Base-by-base conservation (phyloP, 2,113 vertebrate species). In the Otus sunia region DNA sequence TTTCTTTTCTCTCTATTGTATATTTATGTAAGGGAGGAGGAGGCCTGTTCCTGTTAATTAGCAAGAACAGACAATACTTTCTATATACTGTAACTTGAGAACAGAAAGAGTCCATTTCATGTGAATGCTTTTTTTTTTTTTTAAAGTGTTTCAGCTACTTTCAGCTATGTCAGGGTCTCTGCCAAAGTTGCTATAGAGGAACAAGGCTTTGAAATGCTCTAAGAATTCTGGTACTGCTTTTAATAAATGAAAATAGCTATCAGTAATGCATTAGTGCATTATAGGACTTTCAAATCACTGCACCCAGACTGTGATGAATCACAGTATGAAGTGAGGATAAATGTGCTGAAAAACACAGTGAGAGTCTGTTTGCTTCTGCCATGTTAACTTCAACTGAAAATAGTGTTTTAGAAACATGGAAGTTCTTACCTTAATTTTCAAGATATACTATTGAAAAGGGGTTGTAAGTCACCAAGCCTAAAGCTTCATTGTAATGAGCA, bases 221-320 rank as follows among this genome's bases (percentile, higher is more conserved):
- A 64, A 87, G 94, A 86, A 92, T 87, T 92, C 88, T 72, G 20
- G 75, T 88, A 66, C 84, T 72, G 49, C 91, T 95, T 97, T 95
- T 94, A 97, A 94, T 97, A 95, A 94, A 94, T 94, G 91, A 93
- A 94, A 96, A 97, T 94, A 96, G 76, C 64, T 85, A 94, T 96
- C 86, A 85, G 88, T 84, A 94, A 87, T 91, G 66, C 80, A 94
- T 97, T 94, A 91, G 49, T 82, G 63, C 58, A 34, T 95, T 92
- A 91, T 25, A 92, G 91, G 45, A 94, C 94, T 94, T 94, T 87
- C 52, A 94, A 96, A 92, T 95, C 91, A 50, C 66, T 85, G 78
- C 86, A 81, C 88, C 94, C 80, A 78, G 83, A 67, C 86, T 95
- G 88, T 87, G 92, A 95, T 92, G 86, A 92, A 94, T 95, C 86